A percentile compares a stretch with the other conserved stretches of the same genome.
These are phyloP conservation scores for Eulithis prunata DNA, from an alignment of 2,888 invertebrate species.

Conservation along the genomic window DNA sequence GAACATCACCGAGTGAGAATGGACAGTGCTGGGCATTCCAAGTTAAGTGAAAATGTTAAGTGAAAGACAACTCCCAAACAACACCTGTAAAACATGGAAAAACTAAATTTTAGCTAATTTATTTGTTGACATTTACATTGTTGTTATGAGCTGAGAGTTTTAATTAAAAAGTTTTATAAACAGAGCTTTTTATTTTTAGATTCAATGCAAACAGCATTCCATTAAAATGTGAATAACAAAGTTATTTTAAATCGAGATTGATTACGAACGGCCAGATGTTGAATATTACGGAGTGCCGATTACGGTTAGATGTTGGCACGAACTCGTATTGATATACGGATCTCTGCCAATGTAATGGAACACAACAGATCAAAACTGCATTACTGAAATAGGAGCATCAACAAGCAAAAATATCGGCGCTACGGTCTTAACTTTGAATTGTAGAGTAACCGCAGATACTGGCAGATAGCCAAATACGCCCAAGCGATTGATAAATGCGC, in stretches of 20 bases:
- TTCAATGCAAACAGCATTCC: conserved; percentile 25
- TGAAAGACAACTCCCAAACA: conserved; percentile 67
- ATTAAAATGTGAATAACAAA: conserved; percentile 5
- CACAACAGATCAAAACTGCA: conserved; percentile 24
- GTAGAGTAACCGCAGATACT: conserved; percentile 43
- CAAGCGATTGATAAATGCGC: conserved; percentile 52
- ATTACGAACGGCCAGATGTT: conserved; percentile 28
- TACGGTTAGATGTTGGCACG: conserved; percentile 20
- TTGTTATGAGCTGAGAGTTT: conserved; percentile 71
- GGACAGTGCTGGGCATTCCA: conserved; percentile 77
- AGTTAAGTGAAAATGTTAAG: conserved; percentile 63
- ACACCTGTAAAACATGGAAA: conserved; percentile 40
- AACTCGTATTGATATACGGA: conserved; percentile 20
- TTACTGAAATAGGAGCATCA: conserved; percentile 41
- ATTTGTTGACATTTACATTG: conserved; percentile 56
- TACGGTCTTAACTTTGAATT: conserved; percentile 23
- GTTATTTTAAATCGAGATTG: background rate
- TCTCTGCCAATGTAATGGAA: conserved; percentile 34
- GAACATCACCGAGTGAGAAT: conserved; percentile 39
- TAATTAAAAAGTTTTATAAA: conserved; percentile 73
- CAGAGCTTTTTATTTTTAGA: conserved; percentile 38
- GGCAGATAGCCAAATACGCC: conserved; percentile 52
- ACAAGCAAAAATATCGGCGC: conserved; percentile 41
- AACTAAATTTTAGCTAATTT: conserved; percentile 51
- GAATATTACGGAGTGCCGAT: conserved; percentile 13